A percentile compares a stretch with the other conserved stretches of the same genome.
Conservation (phyloP, 2,797 vertebrate species). For the Chaenodraco wilsoni region DNA sequence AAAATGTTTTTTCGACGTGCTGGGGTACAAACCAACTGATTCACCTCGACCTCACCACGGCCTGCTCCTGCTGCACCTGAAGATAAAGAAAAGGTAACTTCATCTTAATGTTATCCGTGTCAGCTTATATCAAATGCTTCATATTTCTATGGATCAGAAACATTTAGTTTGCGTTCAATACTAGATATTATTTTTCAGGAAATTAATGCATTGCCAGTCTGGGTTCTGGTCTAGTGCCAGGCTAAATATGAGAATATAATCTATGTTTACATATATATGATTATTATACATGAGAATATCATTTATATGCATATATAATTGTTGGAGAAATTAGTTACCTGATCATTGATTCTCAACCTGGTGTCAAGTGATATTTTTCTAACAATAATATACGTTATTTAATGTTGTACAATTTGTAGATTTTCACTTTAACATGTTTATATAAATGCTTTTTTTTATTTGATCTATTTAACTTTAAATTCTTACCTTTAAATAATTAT, state of each 20-base stretch:
- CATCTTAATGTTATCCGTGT: not conserved
- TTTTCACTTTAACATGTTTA: too few species aligned
- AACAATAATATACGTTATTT: too few species aligned
- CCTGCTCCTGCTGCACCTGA: conserved; percentile 44
- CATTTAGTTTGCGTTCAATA: not conserved
- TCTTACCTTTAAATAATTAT: too few species aligned
- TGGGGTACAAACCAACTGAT: conserved; percentile 3
- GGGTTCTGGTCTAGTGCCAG: not conserved
- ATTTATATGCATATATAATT: not conserved
- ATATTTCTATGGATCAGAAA: not conserved
- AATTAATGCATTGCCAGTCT: not conserved
- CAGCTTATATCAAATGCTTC: not conserved
- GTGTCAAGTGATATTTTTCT: too few species aligned
- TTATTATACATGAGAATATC: not conserved
- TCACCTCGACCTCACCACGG: conserved; percentile 16
- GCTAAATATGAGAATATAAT: not conserved
- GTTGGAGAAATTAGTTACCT: too few species aligned
- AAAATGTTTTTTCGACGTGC: conserved; percentile 40
- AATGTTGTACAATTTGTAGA: too few species aligned
- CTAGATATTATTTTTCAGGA: not conserved
- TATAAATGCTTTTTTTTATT: too few species aligned
- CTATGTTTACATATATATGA: not conserved
- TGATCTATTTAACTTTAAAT: too few species aligned
- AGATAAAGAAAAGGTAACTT: conserved; percentile 62
- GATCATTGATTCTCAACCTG: too few species aligned